Conservation (phyloP, 2,113 vertebrate genomes). For the Haemorhous mexicanus region DNA sequence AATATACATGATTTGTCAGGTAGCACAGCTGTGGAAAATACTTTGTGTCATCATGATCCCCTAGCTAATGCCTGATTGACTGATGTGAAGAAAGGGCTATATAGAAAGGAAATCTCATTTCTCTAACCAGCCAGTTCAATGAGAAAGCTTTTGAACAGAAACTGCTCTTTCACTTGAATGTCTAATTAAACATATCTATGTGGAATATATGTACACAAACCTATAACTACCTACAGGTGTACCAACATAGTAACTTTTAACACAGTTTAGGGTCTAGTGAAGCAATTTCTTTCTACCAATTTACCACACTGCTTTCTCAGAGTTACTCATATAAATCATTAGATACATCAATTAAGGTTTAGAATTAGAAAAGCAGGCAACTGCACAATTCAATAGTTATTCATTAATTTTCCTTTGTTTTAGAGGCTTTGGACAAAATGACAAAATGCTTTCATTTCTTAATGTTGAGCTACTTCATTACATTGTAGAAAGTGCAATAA, state of each 20-base stretch:
- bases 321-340: background rate
- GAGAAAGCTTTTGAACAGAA: background rate
- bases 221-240: background rate
- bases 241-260: background rate
- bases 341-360: background rate
- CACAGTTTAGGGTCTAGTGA: background rate
- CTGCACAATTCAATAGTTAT: background rate
- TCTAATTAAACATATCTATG: background rate
- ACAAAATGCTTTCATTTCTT: background rate
- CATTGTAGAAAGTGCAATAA: background rate
- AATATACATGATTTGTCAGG: accelerated
- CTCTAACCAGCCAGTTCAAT: background rate
- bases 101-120: background rate
- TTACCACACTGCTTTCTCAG: background rate
- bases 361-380: background rate
- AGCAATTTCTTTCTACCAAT: background rate
- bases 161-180: background rate
- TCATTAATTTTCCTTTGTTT: background rate
- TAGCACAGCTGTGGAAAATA: background rate
- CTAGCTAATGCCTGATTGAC: background rate
- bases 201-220: background rate
- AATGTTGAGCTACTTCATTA: background rate
- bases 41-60: background rate
- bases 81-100: background rate
- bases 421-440: background rate